Evolutionary conservation across 2,888 invertebrate species (phyloP), one percentile per base, ranked within the genome.

Genomic region (Nudaria mundana): DNA sequence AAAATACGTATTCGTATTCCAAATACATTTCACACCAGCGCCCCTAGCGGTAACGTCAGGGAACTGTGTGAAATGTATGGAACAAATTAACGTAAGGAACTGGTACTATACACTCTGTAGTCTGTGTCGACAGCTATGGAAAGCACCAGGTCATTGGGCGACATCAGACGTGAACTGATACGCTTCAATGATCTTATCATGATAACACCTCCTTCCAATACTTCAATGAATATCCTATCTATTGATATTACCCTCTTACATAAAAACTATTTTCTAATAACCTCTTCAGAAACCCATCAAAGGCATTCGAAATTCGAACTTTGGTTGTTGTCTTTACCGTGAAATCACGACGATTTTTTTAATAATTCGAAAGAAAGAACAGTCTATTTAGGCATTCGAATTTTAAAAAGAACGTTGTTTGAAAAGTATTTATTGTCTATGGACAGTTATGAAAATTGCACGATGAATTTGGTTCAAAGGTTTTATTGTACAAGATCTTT

Each of bases 111-210:
- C n/a, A n/a, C n/a, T n/a, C n/a, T n/a, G n/a, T n/a, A n/a, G n/a
- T n/a, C n/a, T n/a, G 26, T 37, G 48, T 63, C 54, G 59, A 36
- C 30, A 46, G 15, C 57, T 75, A 52, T 69, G 80, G 72, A 63
- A 49, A 67, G 63, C 41, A 24, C 26, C 56, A 48, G 66, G 59
- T 68, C 65, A 52, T 34, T 61, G 60, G 54, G 66, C 72, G 58
- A 62, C 57, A 62, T 69, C 63, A 22, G 35, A 80, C 87, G 87
- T 87, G 87, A 85, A 81, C 80, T 64, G 70, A 48, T 52, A 63
- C 66, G 67, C 66, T 65, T 61, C 69, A 60, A 57, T 68, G 66
- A 68, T 69, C n/a, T n/a, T n/a, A n/a, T n/a, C 80, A 73, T 77
- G 74, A 71, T 58, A 64, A 56, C 68, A 62, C 59, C 48, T 44